Base-by-base conservation (phyloP, 2,797 vertebrate species). In the Anguilla obscura region DNA sequence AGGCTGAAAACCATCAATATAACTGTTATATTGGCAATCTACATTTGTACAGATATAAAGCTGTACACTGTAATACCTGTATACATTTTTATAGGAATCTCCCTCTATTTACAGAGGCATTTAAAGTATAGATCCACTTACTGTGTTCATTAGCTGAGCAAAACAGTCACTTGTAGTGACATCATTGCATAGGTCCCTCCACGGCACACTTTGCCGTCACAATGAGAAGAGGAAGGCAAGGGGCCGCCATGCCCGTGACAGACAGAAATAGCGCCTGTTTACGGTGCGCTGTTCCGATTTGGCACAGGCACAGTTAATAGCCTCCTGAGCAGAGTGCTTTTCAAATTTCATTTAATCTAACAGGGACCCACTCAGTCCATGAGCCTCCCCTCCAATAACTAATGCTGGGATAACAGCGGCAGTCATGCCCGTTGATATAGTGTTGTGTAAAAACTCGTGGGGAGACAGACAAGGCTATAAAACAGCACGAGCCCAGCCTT, bases 271-370 rank as follows among this genome's bases (percentile, higher is more conserved):
- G 76, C 16, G 40, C 36, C 36, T 80, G 76, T 80, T 80, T 80
- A 80, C 45, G 27, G 56, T 33, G 30, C 52, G 2, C 84, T 63
- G 5, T 85, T 63, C 84, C 66, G 18, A 27, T 48, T 74, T 58
- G 33, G 85, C 85, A 86, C 33, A 74, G 85, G 21, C 40, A 45
- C 63, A n/a, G 66, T 86, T 86, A 86, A 74, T 27, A 71, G 66
- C 63, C 33, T 16, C 86, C 86, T 9, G 33, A 86, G 33, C 54
- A 54, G 71, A 58, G 69, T 36, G 27, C 86, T 87, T 86, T 87
- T 87, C 86, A 87, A 58, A 54, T 87, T 56, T 71, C 86, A 87
- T 80, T 79, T 87, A 87, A 87, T 76, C 86, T 76, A 60, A 80
- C 69, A 54, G 69, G 52, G 74, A 10, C 33, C 48, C 30, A 45